Conservation (phyloP, 2,888 invertebrate genomes). For the Mythimna ferrago region DNA sequence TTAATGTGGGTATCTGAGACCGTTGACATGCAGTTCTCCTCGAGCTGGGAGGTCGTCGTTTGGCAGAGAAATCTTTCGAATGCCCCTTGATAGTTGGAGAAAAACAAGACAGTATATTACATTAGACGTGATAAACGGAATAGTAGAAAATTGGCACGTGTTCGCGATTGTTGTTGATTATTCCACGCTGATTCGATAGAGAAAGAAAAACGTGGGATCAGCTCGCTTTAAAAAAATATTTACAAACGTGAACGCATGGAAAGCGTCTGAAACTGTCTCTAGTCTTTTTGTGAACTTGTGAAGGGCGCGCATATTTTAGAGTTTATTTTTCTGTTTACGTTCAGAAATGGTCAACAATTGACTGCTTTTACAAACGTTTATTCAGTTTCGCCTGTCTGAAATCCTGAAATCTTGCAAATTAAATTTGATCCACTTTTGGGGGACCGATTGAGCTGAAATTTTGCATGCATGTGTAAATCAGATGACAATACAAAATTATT, state of each 20-base stretch:
- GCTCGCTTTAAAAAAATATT: not conserved
- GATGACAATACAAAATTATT: too few species aligned
- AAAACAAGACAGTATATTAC: conserved; percentile 52
- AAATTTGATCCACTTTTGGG: too few species aligned
- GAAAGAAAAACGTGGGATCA: not conserved
- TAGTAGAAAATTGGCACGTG: conserved; percentile 24
- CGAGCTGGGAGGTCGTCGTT: conserved; percentile 5
- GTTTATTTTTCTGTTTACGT: conserved; percentile 11
- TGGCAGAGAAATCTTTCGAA: conserved; percentile 19
- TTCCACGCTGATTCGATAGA: conserved; percentile 3
- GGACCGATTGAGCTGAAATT: too few species aligned
- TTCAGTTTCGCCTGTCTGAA: too few species aligned
- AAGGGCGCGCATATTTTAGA: not conserved
- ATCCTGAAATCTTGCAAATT: too few species aligned
- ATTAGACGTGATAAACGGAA: conserved; percentile 31
- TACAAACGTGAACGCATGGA: not conserved
- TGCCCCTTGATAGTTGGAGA: conserved; percentile 18
- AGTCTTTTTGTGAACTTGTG: conserved; percentile 6
- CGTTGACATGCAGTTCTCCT: not conserved
- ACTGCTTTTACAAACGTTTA: too few species aligned
- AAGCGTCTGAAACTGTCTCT: not conserved
- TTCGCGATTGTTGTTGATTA: not conserved
- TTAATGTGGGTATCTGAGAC: not conserved
- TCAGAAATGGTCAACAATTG: too few species aligned
- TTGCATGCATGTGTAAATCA: too few species aligned